phyloP scores from a whole-genome alignment of 2,113 vertebrate genomes.

The Apteryx owenii region DNA sequence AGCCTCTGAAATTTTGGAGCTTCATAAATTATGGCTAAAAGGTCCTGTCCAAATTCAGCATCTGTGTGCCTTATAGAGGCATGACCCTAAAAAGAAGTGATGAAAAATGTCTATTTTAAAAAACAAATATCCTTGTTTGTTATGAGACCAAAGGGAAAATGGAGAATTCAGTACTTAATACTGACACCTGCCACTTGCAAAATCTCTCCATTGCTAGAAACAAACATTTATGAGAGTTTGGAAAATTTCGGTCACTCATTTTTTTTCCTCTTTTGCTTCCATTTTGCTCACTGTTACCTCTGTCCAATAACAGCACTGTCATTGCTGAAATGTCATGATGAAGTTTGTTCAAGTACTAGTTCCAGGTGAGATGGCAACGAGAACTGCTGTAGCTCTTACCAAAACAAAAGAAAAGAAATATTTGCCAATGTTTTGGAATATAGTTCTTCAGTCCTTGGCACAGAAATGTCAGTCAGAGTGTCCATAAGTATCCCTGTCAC shows the following conservation, averaged over 20 bases:
- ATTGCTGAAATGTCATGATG: background rate
- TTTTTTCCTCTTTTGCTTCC: background rate
- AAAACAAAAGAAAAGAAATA: background rate
- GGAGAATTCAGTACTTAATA: background rate
- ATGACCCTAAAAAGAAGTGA: background rate
- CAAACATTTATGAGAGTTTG: background rate
- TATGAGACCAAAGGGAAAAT: slow-evolving; percentile 25
- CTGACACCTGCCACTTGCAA: slow-evolving; percentile 46
- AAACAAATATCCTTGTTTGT: background rate
- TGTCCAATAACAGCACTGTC: background rate
- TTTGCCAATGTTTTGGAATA: background rate
- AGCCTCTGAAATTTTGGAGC: background rate
- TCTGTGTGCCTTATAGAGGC: background rate
- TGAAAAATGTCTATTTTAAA: slow-evolving; percentile 35
- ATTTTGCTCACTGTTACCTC: background rate
- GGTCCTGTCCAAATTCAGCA: background rate
- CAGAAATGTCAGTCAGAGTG: background rate
- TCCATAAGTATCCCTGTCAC: background rate
- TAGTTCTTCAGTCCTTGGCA: background rate
- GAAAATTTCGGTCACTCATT: slow-evolving; percentile 12
- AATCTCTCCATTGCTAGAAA: slow-evolving; percentile 14
- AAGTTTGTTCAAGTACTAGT: background rate
- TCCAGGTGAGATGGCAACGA: slow-evolving; percentile 28
- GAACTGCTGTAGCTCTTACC: background rate
- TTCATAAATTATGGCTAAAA: background rate